Base-by-base conservation (phyloP, 1,140 invertebrate genomes). In the Ceratosolen solmsi region DNA sequence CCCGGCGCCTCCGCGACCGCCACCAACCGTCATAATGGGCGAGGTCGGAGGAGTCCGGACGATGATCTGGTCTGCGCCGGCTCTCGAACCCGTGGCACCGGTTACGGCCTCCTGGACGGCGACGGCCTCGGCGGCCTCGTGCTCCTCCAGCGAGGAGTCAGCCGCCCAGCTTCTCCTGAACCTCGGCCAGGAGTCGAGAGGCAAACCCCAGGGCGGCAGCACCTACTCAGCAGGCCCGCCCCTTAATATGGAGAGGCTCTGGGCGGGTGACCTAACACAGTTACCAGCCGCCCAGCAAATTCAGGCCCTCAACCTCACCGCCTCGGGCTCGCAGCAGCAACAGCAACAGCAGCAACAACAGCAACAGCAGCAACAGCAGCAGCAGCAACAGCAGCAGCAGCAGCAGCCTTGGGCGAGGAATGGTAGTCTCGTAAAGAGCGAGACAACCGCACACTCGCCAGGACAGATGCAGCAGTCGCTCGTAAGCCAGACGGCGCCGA, bases 201-300 rank as follows among this genome's bases (percentile, higher is more conserved):
- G 93, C 82, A 92, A 91, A 75, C 88, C 91, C 83, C 25, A 63
- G 8, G 63, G 38, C 30, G 60, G 74, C 13, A 27, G 38, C 84
- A 82, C 92, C 91, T 93, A 91, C 90, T 89, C 88, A 70, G 92
- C 90, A 87, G 94, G 90, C 8, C 94, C 95, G 13, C 91, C 91
- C n/a, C 92, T 98, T 54, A 97, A 97, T 87, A 98, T 98, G 97
- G 96, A 98, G 88, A 93, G 96, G 79, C 91, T 98, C 60, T 98
- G 97, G 97, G 96, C 96, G 11, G 96, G 96, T 5, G 96, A 97
- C 86, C 93, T 96, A 46, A 95, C 95, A 4, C 96, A 97, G 89
- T 90, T 97, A 75, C 96, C 96, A 3, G 94, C 95, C 0, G 95
- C 95, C n/a, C 95, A 96, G 87, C 95, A 96, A 87, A 93, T 96